Evolutionary conservation across 2,113 vertebrate genomes (phyloP).

Genomic region (Pedionomus torquatus): DNA sequence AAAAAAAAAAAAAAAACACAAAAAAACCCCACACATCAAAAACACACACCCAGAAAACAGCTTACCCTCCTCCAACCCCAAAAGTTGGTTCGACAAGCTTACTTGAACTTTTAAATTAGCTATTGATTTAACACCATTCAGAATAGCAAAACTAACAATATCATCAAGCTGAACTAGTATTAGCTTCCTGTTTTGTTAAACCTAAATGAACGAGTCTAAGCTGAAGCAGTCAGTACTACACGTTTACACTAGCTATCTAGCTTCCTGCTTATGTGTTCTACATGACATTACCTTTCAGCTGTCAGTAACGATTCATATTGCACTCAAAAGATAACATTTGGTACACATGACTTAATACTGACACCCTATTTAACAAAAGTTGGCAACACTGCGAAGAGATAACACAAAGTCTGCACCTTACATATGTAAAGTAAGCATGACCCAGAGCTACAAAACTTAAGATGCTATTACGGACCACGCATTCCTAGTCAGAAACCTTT

Average conservation of each 20-base stretch:
- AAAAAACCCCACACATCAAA: too few species aligned
- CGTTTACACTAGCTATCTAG: neutral
- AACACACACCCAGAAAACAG: neutral
- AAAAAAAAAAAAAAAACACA: too few species aligned
- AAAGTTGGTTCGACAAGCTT: neutral
- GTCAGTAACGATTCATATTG: neutral
- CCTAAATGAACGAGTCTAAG: neutral
- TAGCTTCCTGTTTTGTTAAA: neutral
- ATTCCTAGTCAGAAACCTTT: neutral
- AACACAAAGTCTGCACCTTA: neutral
- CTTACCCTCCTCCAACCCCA: neutral
- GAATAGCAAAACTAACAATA: neutral
- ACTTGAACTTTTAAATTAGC: neutral
- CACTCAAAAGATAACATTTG: neutral
- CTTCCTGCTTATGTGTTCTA: neutral
- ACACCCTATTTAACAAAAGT: rapidly evolving
- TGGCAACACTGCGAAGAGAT: neutral
- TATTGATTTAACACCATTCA: neutral
- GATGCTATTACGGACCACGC: rapidly evolving
- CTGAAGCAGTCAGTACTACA: neutral
- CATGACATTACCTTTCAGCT: neutral
- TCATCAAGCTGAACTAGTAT: neutral
- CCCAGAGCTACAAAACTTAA: neutral
- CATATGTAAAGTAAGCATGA: rapidly evolving
- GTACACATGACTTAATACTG: neutral